Evolutionary conservation across 30 jellyfish, hydroid and myxozoan species (phyloP).

Genomic region (Catostylus mosaicus): DNA sequence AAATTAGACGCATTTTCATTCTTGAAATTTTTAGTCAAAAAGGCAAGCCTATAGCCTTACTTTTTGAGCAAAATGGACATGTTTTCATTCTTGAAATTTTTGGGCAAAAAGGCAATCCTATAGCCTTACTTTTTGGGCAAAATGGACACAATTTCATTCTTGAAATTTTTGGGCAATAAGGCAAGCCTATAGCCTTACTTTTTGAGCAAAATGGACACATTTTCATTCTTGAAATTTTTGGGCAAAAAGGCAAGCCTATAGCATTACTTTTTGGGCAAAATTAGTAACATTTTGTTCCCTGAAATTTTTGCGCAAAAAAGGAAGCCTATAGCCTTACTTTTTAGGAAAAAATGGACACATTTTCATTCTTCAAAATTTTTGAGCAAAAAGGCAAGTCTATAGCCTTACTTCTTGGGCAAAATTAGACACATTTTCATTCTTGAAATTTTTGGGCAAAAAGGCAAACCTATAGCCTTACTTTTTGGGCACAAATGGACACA

Average conservation of each 20-base stretch:
- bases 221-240: too few species aligned
- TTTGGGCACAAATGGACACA: neutral
- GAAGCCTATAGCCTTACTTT: neutral
- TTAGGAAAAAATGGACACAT: neutral
- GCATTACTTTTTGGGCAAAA: neutral
- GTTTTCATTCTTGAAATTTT: neutral
- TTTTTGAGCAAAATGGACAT: neutral
- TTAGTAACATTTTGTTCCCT: neutral
- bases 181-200: slow-evolving; percentile 7
- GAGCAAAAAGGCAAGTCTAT: neutral
- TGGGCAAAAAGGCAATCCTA: neutral
- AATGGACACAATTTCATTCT: neutral
- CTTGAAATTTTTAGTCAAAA: too few species aligned
- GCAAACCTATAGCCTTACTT: slow-evolving; percentile 3
- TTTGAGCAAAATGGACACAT: neutral
- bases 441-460: neutral
- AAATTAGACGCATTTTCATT: too few species aligned
- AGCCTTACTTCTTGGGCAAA: neutral
- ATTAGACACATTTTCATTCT: neutral
- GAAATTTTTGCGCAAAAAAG: neutral
- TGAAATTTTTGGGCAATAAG: too few species aligned
- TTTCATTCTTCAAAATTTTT: neutral
- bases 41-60: neutral
- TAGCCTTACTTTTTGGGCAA: neutral
- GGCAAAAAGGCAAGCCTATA: neutral